phyloP scores from a whole-genome alignment of 2,113 vertebrate species.

The Aythya baeri region DNA sequence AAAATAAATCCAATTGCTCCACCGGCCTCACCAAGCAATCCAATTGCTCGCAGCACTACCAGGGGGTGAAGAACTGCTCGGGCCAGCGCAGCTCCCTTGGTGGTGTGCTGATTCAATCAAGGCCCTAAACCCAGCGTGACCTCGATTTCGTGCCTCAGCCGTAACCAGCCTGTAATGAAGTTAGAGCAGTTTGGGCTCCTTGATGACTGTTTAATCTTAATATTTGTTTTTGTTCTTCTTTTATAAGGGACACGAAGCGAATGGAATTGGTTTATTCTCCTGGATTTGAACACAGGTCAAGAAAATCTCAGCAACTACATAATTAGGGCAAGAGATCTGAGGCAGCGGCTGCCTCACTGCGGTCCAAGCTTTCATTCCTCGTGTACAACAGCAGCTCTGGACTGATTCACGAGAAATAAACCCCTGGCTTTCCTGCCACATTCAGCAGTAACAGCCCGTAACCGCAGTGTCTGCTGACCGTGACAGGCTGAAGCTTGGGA shows the following conservation, averaged over 20 bases:
- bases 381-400: background rate
- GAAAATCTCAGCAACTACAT: background rate
- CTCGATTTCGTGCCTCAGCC: constrained; percentile 14
- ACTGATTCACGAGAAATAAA: background rate
- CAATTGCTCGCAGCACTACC: background rate
- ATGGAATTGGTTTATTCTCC: background rate
- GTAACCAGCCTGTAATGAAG: background rate
- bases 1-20: no score
- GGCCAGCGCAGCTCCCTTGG: background rate
- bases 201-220: background rate
- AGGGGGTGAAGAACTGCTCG: background rate
- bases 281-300: background rate
- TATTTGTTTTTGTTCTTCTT: constrained; percentile 21
- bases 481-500: background rate
- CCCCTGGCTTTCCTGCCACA: background rate
- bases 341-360: background rate
- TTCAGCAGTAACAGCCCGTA: background rate
- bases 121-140: constrained; percentile 15
- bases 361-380: background rate
- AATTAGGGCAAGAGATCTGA: background rate
- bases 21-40: background rate
- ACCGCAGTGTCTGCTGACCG: background rate
- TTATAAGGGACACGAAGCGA: background rate
- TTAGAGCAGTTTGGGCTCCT: constrained; percentile 18
- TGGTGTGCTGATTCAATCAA: constrained; percentile 39